A percentile compares a stretch with the other conserved stretches of the same genome.
Conservation (phyloP, 2,888 invertebrate genomes). For the Pyrochroa serraticornis region DNA sequence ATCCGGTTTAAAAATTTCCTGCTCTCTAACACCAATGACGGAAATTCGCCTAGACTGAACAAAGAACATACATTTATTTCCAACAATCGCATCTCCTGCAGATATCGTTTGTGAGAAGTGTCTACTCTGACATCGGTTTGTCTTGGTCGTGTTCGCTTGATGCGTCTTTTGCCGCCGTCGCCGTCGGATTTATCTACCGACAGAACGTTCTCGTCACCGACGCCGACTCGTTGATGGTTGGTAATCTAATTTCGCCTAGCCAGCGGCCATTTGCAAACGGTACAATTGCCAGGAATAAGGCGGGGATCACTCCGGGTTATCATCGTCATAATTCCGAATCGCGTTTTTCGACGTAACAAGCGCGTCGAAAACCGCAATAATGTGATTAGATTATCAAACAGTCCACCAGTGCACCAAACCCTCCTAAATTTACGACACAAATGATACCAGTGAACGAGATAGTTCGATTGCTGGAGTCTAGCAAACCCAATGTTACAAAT, state of each 20-base stretch:
- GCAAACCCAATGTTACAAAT: too few relatives aligned
- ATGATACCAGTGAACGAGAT: too few relatives aligned
- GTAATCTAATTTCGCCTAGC: slow-evolving; percentile 47
- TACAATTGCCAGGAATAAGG: slow-evolving; percentile 34
- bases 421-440: slow-evolving; percentile 13
- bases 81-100: slow-evolving; percentile 36
- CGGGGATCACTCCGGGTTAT: slow-evolving; percentile 32
- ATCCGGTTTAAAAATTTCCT: slow-evolving; percentile 12
- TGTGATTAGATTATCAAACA: slow-evolving; percentile 21
- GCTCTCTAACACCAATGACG: background rate
- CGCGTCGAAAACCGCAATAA: slow-evolving; percentile 19
- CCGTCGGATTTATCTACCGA: slow-evolving; percentile 33
- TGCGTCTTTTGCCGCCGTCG: slow-evolving; percentile 32
- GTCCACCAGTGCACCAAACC: slow-evolving; percentile 17
- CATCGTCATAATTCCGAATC: slow-evolving; percentile 32
- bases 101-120: slow-evolving; percentile 35
- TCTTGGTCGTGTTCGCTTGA: slow-evolving; percentile 36
- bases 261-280: slow-evolving; percentile 47
- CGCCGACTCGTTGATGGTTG: slow-evolving; percentile 37
- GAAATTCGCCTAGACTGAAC: slow-evolving; percentile 22
- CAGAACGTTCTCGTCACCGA: slow-evolving; percentile 27
- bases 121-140: slow-evolving; percentile 37
- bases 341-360: slow-evolving; percentile 11
- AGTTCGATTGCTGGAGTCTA: too few relatives aligned
- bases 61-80: slow-evolving; percentile 38